phyloP scores from a whole-genome alignment of 2,797 vertebrate genomes.

The Paguma larvata region DNA sequence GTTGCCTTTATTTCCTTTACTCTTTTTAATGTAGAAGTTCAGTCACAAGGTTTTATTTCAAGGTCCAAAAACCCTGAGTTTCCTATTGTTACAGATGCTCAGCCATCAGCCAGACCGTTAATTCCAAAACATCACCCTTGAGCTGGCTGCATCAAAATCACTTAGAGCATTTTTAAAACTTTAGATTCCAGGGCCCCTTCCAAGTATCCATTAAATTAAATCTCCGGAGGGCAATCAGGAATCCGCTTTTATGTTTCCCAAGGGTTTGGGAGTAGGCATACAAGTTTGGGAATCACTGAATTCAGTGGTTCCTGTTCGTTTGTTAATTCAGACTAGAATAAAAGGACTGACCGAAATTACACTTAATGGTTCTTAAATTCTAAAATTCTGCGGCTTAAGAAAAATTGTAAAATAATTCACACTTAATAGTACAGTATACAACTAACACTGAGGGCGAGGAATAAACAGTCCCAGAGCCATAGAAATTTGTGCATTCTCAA shows the following conservation, averaged over 20 bases:
- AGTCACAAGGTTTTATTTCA: constrained; percentile 12
- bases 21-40: constrained; percentile 9
- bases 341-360: not conserved
- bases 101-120: not conserved
- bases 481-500: not conserved
- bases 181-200: not conserved
- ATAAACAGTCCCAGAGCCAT: not conserved
- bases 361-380: not conserved
- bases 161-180: not conserved
- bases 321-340: not conserved
- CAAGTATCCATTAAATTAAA: not conserved
- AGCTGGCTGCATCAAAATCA: not conserved
- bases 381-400: not conserved
- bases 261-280: not conserved
- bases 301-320: not conserved
- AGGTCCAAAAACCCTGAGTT: not conserved
- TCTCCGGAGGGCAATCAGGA: not conserved
- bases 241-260: not conserved
- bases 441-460: not conserved
- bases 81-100: not conserved
- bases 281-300: not conserved
- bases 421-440: not conserved
- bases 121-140: not conserved
- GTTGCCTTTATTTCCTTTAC: not conserved
- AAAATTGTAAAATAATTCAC: not conserved